phyloP scores from a whole-genome alignment of 2,797 vertebrate species.

The Syngnathus acus region DNA sequence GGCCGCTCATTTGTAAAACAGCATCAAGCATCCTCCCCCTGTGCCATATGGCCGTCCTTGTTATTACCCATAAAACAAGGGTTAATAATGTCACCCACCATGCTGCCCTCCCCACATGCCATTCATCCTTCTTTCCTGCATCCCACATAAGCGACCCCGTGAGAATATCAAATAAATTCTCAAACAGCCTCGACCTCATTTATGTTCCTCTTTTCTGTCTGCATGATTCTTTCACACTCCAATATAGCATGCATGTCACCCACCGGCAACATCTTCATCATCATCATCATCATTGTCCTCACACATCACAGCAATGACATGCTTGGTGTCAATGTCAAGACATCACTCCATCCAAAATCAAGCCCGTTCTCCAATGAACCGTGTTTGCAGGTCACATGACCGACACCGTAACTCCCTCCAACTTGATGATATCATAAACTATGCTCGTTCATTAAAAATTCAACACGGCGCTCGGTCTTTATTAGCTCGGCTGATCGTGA shows the following conservation, averaged over 20 bases:
- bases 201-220: background rate
- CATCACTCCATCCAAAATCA: conserved; percentile 42
- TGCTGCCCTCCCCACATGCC: conserved; percentile 56
- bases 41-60: conserved; percentile 7
- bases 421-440: background rate
- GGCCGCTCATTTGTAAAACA: no score
- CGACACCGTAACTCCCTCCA: background rate
- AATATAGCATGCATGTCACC: conserved; percentile 7
- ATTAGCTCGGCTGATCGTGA: background rate
- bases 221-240: background rate
- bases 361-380: background rate
- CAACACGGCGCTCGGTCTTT: background rate
- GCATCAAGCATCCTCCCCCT: conserved; percentile 25
- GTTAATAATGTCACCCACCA: conserved; percentile 61
- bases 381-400: background rate
- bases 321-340: conserved; percentile 67
- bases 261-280: conserved; percentile 6
- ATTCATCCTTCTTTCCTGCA: conserved; percentile 33
- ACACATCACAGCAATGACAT: conserved; percentile 46
- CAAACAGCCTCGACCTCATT: background rate
- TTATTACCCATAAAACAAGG: conserved; percentile 41
- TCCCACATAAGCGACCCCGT: conserved; percentile 32
- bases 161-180: background rate
- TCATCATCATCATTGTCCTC: conserved; percentile 11
- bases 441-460: background rate